phyloP scores from a whole-genome alignment of 2,113 vertebrate species.

The Rhea pennata region DNA sequence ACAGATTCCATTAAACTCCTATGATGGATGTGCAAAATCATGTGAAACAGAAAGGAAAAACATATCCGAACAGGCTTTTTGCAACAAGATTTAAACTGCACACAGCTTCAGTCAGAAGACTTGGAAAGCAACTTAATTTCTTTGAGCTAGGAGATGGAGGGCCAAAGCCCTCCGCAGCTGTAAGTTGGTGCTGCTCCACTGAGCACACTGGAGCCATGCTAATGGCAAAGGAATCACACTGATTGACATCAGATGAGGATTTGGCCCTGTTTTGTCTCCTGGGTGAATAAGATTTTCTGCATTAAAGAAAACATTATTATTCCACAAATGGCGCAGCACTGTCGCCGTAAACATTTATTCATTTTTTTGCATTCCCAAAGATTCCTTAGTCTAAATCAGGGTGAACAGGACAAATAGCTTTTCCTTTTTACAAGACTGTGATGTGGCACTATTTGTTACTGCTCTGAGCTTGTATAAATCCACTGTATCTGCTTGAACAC shows the following conservation, averaged over 20 bases:
- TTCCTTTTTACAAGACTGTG: not conserved
- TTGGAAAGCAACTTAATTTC: slow-evolving; percentile 31
- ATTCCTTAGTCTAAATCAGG: not conserved
- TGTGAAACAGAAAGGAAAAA: slow-evolving; percentile 39
- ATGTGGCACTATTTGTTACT: not conserved
- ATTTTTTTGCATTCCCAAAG: not conserved
- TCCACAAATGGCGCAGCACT: slow-evolving; percentile 9
- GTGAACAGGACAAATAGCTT: not conserved
- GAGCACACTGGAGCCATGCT: slow-evolving; percentile 22
- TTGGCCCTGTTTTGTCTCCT: not conserved
- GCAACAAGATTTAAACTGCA: not conserved
- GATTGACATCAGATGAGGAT: slow-evolving; percentile 60
- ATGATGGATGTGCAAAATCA: slow-evolving; percentile 23
- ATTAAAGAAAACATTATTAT: not conserved
- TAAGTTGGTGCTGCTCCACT: slow-evolving; percentile 39
- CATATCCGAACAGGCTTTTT: not conserved
- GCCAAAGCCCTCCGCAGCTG: slow-evolving; percentile 19
- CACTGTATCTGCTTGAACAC: not conserved
- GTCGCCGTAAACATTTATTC: not conserved
- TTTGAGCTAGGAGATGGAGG: slow-evolving; percentile 35
- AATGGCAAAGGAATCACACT: slow-evolving; percentile 35
- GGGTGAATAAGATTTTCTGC: slow-evolving; percentile 35
- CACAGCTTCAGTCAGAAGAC: not conserved
- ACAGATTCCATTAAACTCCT: slow-evolving; percentile 9
- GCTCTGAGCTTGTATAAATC: not conserved